A percentile compares a stretch with the other conserved stretches of the same genome.
Conservation (phyloP, 2,113 vertebrate species). For the Candoia aspera region DNA sequence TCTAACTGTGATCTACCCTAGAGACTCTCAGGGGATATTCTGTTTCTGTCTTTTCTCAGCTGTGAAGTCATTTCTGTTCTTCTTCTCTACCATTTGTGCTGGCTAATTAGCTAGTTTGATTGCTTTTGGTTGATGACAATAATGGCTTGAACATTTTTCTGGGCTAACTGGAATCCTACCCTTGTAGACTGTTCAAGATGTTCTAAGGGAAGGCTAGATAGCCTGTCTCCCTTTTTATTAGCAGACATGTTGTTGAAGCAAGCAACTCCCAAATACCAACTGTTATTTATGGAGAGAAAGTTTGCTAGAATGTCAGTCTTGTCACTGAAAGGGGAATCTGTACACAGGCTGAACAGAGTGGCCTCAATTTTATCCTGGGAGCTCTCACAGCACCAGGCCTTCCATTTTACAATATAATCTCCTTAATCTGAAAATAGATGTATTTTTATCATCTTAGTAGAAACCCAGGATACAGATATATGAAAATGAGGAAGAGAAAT, state of each 20-base stretch:
- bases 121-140: background rate
- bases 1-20: background rate
- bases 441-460: conserved; percentile 76
- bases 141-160: background rate
- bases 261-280: conserved; percentile 48
- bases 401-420: conserved; percentile 72
- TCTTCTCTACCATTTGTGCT: background rate
- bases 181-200: background rate
- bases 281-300: conserved; percentile 36
- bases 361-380: conserved; percentile 44
- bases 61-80: background rate
- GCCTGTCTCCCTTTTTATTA: background rate
- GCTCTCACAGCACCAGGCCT: conserved; percentile 60
- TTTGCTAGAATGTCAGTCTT: conserved; percentile 26
- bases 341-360: conserved; percentile 30
- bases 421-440: conserved; percentile 77
- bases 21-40: background rate
- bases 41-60: background rate
- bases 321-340: conserved; percentile 49
- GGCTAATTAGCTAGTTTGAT: background rate
- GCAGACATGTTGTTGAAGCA: background rate
- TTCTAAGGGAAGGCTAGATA: background rate
- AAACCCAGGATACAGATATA: conserved; percentile 76
- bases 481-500: conserved; percentile 77
- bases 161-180: background rate